These are phyloP conservation scores for Hexactinellida sp. DNA, from an alignment of 37 sponge, comb jelly and placozoan species.

Conservation along the genomic window DNA sequence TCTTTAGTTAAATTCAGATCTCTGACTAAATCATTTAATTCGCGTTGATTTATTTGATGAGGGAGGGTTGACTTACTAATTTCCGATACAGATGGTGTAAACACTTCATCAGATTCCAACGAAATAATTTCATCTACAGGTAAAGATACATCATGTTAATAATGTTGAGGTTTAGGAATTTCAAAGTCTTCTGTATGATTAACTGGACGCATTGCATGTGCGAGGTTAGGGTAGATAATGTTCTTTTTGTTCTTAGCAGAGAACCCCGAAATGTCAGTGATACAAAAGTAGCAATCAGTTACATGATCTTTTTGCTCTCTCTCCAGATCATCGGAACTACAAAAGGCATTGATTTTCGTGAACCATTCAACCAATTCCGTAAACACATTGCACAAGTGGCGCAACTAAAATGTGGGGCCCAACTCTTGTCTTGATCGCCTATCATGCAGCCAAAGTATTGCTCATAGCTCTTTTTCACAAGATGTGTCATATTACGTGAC, in stretches of 20 bases:
- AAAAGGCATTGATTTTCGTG: not conserved
- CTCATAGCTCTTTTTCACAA: not conserved
- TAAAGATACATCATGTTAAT: too few relatives aligned
- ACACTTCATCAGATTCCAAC: too few relatives aligned
- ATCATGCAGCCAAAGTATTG: not conserved
- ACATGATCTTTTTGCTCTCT: conserved; percentile 12
- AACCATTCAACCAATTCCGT: not conserved
- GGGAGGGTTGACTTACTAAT: not conserved
- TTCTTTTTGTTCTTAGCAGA: not conserved
- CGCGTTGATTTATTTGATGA: not conserved
- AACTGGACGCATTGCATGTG: conserved; percentile 2
- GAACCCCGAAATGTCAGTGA: not conserved
- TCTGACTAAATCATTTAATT: not conserved
- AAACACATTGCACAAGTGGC: not conserved
- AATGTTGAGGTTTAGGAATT: not conserved
- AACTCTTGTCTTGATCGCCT: conserved; percentile 12
- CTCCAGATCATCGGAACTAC: conserved; percentile 9
- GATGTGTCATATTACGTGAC: not conserved
- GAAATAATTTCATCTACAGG: too few relatives aligned
- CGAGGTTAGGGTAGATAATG: not conserved
- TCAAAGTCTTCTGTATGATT: not conserved
- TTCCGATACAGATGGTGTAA: too few relatives aligned
- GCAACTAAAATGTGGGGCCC: not conserved
- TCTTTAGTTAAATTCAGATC: not conserved
- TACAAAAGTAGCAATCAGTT: conserved; percentile 18